Evolutionary conservation across 2,113 vertebrate genomes (phyloP).

Genomic region (Sminthopsis crassicaudata): DNA sequence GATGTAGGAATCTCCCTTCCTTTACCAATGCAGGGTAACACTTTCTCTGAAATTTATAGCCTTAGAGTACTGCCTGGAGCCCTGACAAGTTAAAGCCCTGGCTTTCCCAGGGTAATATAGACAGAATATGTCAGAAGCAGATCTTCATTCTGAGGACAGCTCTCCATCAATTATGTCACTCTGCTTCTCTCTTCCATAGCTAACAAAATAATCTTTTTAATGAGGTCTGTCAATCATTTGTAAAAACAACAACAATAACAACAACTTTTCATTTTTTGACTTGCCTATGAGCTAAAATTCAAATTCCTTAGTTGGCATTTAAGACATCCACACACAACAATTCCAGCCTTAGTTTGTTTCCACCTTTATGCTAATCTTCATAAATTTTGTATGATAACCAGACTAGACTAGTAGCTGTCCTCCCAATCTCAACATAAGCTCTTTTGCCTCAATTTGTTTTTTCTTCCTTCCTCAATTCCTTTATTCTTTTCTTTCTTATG

Average conservation of each 20-base stretch:
- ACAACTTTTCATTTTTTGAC: not conserved
- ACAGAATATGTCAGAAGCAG: not conserved
- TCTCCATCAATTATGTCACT: not conserved
- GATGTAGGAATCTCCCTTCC: not conserved
- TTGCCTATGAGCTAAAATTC: not conserved
- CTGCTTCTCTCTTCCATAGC: not conserved
- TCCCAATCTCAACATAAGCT: not conserved
- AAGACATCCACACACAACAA: not conserved
- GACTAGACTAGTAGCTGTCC: not conserved
- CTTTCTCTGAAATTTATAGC: not conserved
- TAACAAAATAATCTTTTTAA: not conserved
- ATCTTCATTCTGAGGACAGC: not conserved
- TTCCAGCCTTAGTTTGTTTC: not conserved
- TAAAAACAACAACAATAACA: not conserved
- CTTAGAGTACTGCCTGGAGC: not conserved
- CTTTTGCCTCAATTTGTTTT: not conserved
- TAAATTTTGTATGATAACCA: not conserved
- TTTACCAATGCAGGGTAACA: not conserved
- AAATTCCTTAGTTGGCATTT: not conserved
- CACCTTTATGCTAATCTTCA: not conserved
- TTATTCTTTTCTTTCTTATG: not conserved
- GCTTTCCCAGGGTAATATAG: not conserved
- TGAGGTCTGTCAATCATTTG: not conserved
- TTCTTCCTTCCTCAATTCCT: not conserved
- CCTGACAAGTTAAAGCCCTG: not conserved